phyloP scores from a whole-genome alignment of 2,888 invertebrate genomes.

The Phytoseiulus persimilis region DNA sequence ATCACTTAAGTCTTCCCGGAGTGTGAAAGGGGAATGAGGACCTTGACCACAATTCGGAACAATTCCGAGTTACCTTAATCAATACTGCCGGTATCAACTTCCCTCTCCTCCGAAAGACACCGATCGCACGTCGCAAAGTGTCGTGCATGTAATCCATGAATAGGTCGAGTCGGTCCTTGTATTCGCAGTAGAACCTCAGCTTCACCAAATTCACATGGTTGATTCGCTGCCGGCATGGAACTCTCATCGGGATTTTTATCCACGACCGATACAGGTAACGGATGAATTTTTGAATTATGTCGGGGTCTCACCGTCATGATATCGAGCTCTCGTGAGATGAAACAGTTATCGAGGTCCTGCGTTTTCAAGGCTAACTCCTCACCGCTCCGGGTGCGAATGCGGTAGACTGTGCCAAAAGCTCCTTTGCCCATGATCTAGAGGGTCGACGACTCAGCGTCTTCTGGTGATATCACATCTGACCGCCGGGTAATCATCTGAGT shows the following conservation, averaged over 20 bases:
- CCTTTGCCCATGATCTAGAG: neutral
- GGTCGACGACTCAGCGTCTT: neutral
- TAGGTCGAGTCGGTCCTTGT: neutral
- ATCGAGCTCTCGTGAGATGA: conserved; percentile 26
- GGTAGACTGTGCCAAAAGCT: neutral
- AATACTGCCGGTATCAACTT: conserved; percentile 12
- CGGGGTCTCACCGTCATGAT: neutral
- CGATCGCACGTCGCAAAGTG: neutral
- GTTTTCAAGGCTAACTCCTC: neutral
- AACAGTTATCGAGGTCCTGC: neutral
- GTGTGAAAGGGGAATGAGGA: no score
- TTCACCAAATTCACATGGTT: conserved; percentile 28
- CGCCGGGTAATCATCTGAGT: neutral
- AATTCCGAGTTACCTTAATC: conserved; percentile 28
- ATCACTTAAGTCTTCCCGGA: no score
- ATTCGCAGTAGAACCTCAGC: neutral
- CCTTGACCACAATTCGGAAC: no score
- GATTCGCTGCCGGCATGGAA: neutral
- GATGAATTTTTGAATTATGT: neutral
- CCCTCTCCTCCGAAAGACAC: neutral
- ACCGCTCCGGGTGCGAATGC: neutral
- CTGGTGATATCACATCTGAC: neutral
- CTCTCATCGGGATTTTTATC: neutral
- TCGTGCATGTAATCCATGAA: conserved; percentile 36
- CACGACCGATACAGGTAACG: neutral